Conservation (phyloP, 1,140 invertebrate genomes). For the Bombus superbus region DNA sequence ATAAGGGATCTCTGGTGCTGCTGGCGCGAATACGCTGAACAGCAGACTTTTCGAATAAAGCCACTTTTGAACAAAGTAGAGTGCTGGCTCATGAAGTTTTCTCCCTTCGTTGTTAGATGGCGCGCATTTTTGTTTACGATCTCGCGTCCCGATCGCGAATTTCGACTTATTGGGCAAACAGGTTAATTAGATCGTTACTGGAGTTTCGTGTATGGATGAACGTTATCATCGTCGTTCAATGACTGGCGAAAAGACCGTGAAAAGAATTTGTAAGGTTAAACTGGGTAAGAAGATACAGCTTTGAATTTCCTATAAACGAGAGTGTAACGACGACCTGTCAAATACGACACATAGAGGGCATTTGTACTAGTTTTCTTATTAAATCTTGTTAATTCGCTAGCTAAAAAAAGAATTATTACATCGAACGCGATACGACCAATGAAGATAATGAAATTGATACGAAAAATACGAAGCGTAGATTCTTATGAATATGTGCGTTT, state of each 20-base stretch:
- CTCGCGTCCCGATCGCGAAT: neutral
- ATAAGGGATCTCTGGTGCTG: conserved; percentile 30
- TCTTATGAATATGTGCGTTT: no score
- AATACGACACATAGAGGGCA: no score
- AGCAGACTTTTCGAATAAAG: neutral
- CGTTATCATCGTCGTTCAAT: neutral
- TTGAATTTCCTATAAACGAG: neutral
- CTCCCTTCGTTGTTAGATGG: neutral
- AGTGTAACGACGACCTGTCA: no score
- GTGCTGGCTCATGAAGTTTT: neutral
- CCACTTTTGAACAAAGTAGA: neutral
- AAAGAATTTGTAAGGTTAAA: neutral
- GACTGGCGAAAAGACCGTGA: no score
- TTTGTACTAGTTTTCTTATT: neutral
- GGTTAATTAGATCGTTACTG: neutral
- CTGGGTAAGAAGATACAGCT: neutral
- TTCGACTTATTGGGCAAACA: neutral
- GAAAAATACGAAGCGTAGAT: no score
- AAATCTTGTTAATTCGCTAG: neutral
- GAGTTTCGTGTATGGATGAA: no score
- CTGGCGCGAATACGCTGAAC: neutral
- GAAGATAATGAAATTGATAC: no score
- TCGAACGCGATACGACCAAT: neutral
- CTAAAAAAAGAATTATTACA: neutral
- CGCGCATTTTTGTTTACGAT: neutral